These are phyloP conservation scores for Bos indicus DNA, from an alignment of 2,113 vertebrate species.

Conservation along the genomic window DNA sequence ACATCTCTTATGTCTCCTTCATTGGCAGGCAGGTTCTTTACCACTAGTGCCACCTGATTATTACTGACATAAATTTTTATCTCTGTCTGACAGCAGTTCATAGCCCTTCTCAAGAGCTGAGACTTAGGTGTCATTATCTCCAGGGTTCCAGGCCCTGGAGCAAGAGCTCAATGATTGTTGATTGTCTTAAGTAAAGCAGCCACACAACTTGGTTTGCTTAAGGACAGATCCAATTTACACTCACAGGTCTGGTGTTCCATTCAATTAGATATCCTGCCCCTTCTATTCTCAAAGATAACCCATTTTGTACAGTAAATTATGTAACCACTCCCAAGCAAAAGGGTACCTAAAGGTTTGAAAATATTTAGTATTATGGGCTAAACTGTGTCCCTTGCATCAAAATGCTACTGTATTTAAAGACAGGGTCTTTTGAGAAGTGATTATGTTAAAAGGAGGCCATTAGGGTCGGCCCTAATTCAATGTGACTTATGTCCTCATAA, in stretches of 20 bases:
- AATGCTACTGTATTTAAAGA: background rate
- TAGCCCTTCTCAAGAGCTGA: background rate
- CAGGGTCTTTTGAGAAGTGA: background rate
- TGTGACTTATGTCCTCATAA: background rate
- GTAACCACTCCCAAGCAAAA: background rate
- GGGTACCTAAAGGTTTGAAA: background rate
- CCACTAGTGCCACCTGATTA: background rate
- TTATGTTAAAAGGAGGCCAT: background rate
- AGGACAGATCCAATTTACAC: background rate
- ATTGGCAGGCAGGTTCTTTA: background rate
- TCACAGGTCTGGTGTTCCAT: background rate
- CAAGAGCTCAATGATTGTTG: background rate
- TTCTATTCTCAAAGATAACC: background rate
- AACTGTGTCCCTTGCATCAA: background rate
- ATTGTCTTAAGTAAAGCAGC: background rate
- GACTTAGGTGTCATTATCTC: background rate
- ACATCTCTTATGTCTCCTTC: background rate
- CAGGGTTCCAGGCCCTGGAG: background rate
- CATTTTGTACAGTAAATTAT: background rate
- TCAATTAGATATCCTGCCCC: background rate
- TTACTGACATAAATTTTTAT: background rate
- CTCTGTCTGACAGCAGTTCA: background rate
- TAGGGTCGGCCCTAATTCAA: background rate
- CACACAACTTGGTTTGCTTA: background rate
- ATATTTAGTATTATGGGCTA: background rate